Percentiles rank a stretch among this genome's conserved stretches.
Evolutionary conservation across 2,113 vertebrate species (phyloP).

Genomic region (Suncus etruscus): DNA sequence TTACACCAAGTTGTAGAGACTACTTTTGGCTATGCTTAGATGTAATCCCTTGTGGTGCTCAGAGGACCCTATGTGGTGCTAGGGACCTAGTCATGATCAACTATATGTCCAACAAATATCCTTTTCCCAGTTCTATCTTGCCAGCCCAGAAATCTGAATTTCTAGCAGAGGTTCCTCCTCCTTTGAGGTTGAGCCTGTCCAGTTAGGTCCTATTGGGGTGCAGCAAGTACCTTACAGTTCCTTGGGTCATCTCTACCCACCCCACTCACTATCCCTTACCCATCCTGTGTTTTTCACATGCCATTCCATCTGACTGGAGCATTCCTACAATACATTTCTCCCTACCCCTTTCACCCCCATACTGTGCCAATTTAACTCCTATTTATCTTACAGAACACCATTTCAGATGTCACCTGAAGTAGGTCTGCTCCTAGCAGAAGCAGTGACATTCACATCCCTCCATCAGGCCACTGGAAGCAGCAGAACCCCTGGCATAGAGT

Average conservation of each 20-base stretch:
- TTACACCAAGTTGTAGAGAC: too few species aligned
- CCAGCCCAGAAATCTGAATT: neutral
- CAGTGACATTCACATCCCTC: neutral
- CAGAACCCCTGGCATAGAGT: neutral
- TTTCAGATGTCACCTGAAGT: neutral
- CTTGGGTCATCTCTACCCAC: neutral
- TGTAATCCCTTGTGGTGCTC: too few species aligned
- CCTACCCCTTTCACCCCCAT: neutral
- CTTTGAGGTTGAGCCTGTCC: too few species aligned
- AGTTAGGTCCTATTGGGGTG: neutral
- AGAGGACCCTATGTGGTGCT: too few species aligned
- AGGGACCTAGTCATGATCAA: too few species aligned
- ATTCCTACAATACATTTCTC: neutral
- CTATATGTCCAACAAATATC: too few species aligned
- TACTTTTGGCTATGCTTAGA: too few species aligned
- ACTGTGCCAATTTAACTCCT: slow-evolving; percentile 13
- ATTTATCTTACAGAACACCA: neutral
- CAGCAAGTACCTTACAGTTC: neutral
- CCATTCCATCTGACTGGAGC: neutral
- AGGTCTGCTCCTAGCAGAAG: neutral
- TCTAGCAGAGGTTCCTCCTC: neutral
- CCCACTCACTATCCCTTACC: too few species aligned
- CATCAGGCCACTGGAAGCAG: neutral
- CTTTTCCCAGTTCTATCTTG: too few species aligned
- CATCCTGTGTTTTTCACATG: neutral